Base-by-base conservation (phyloP, 2,797 vertebrate genomes). In the Knipowitschia caucasica region DNA sequence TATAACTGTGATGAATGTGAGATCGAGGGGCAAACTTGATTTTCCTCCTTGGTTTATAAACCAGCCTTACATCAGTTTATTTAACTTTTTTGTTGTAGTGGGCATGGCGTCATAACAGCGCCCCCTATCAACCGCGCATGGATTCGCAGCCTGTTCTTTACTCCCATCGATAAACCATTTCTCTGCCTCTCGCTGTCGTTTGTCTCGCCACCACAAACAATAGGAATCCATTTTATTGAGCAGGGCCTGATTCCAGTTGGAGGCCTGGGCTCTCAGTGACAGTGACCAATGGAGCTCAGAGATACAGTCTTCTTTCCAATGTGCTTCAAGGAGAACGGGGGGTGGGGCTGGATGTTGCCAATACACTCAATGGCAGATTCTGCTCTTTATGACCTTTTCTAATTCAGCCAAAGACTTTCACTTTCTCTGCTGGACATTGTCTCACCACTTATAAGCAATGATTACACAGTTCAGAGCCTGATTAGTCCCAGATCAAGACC, bases 201-300 rank as follows among this genome's bases (percentile, higher is more conserved):
- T 69, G 62, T 84, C 73, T 71, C 33, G 62, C 50, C 36, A 27
- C 61, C 73, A 76, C 54, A 69, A 64, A 75, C 80, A 73, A 75
- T 71, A 42, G 72, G 67, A 76, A 81, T 81, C 80, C 78, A 70
- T 73, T 68, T 64, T 78, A 78, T 78, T 3, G 78, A 85, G 47
- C 71, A 12, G 4, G 2, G 51, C 62, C 65, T 64, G 78, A 69
- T 62, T 76, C 44, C 42, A 62, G 69, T 59, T 69, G 75, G 75
- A 78, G 69, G 70, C 66, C 30, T 5, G 1, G 25, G 47, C 64
- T 57, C 62, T 3, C 64, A 5, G 46, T 4, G 78, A 82, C 70
- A 76, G 68, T 61, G 80, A 76, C 80, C 80, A 80, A 73, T 67
- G 55, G 71, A 55, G 67, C 5, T 43, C 68, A 29, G 58, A 67